Evolutionary conservation across 2,113 vertebrate genomes (phyloP).

Genomic region (Ophiodon elongatus): DNA sequence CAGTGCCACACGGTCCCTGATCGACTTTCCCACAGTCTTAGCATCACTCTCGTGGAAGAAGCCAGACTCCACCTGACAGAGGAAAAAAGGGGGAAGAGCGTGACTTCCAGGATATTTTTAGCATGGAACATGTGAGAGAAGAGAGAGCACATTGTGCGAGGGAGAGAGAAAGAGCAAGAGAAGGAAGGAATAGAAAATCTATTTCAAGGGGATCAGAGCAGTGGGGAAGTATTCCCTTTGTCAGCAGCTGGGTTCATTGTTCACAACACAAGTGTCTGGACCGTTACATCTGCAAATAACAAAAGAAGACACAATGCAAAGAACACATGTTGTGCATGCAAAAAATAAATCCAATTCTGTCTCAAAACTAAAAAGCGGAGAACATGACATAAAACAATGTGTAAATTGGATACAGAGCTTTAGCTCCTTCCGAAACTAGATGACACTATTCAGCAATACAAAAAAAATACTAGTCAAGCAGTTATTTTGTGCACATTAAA

Average conservation of each 20-base stretch:
- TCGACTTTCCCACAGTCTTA: conserved; percentile 96
- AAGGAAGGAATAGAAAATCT: conserved; percentile 52
- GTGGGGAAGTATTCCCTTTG: conserved; percentile 49
- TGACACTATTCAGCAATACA: not conserved
- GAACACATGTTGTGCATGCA: not conserved
- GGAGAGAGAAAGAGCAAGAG: conserved; percentile 36
- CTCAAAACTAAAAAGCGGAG: not conserved
- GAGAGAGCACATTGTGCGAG: conserved; percentile 38
- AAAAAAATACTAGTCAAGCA: not conserved
- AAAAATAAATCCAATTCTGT: not conserved
- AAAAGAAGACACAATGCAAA: not conserved
- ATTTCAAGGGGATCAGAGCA: conserved; percentile 59
- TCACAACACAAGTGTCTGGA: conserved; percentile 34
- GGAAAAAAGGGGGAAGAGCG: conserved; percentile 27
- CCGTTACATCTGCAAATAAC: conserved; percentile 27
- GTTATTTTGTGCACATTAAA: not conserved
- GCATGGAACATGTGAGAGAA: conserved; percentile 47
- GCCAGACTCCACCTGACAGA: conserved; percentile 79
- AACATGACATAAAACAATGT: not conserved
- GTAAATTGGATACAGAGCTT: not conserved
- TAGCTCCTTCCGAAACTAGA: not conserved
- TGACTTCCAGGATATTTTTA: conserved; percentile 68
- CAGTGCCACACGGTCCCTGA: conserved; percentile 92
- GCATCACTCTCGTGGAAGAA: conserved; percentile 89
- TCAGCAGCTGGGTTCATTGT: conserved; percentile 53